phyloP scores from a whole-genome alignment of 2,113 vertebrate species.

The human (Homo sapiens) region DNA sequence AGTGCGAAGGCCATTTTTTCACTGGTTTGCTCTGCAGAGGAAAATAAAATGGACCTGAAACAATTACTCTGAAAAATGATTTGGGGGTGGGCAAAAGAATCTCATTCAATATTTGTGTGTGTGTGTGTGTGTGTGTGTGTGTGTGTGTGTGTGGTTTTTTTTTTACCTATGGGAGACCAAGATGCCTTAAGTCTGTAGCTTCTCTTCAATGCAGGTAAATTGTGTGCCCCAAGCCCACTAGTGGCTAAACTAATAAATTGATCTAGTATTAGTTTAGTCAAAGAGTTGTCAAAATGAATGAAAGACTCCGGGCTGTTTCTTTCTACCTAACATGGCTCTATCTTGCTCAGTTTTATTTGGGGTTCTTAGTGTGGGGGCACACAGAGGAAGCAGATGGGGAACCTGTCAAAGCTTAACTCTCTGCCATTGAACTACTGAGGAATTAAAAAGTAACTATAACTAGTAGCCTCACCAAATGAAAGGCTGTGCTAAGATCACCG shows the following conservation, averaged over 20 bases:
- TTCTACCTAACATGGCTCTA: background rate
- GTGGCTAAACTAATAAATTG: conserved; percentile 38
- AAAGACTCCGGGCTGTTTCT: conserved; percentile 46
- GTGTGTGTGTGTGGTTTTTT: background rate
- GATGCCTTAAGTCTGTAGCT: background rate
- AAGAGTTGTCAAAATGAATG: conserved; percentile 49
- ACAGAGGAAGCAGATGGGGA: background rate
- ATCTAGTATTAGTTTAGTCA: conserved; percentile 45
- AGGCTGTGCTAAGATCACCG: background rate
- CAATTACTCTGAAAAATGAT: background rate
- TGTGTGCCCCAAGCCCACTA: background rate
- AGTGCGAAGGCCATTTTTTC: background rate
- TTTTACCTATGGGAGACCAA: conserved; percentile 18
- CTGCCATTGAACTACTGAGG: background rate
- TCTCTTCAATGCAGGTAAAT: conserved; percentile 22
- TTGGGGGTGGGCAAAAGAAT: background rate
- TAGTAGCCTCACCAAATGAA: background rate
- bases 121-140: too few relatives aligned
- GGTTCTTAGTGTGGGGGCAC: background rate
- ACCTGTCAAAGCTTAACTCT: background rate
- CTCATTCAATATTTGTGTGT: background rate
- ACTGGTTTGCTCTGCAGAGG: background rate
- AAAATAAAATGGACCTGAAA: background rate
- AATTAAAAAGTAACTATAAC: background rate
- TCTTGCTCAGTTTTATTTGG: background rate